These are phyloP conservation scores for Anoplius nigerrimus DNA, from an alignment of 2,888 invertebrate species.

Conservation along the genomic window DNA sequence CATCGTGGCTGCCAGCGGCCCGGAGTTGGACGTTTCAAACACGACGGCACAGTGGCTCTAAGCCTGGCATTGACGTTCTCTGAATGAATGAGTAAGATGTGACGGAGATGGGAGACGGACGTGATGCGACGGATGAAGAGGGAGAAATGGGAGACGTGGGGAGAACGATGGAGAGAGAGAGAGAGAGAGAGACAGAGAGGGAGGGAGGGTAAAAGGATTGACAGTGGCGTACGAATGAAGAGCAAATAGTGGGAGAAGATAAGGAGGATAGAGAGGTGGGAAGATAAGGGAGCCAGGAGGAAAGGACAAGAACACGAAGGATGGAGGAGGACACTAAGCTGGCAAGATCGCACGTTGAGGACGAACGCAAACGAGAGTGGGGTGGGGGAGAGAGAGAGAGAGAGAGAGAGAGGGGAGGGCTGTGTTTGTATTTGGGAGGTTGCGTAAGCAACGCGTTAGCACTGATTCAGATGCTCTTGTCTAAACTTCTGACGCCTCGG, in stretches of 20 bases:
- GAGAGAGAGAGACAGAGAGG: slow-evolving; percentile 12
- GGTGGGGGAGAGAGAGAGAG: too few relatives aligned
- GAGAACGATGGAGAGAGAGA: slow-evolving; percentile 22
- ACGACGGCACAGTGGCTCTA: background rate
- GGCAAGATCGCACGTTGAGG: background rate
- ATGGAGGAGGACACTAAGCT: too few relatives aligned
- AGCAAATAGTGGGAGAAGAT: background rate
- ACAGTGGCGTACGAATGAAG: background rate
- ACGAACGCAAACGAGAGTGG: too few relatives aligned
- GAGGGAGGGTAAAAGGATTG: background rate
- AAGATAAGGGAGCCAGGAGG: background rate
- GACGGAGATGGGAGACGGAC: slow-evolving; percentile 13
- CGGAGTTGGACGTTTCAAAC: too few relatives aligned
- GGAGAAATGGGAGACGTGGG: background rate
- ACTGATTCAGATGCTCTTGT: too few relatives aligned
- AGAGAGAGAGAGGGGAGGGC: too few relatives aligned
- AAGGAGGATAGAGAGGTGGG: background rate
- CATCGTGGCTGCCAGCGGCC: too few relatives aligned
- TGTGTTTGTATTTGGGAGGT: too few relatives aligned
- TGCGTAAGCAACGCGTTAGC: too few relatives aligned
- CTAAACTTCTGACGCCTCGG: too few relatives aligned
- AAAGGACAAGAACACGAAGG: background rate
- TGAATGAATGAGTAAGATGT: background rate
- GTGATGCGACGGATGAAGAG: background rate
- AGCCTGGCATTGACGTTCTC: background rate